phyloP scores from a whole-genome alignment of 2,113 vertebrate species.

The Dromiciops gliroides region DNA sequence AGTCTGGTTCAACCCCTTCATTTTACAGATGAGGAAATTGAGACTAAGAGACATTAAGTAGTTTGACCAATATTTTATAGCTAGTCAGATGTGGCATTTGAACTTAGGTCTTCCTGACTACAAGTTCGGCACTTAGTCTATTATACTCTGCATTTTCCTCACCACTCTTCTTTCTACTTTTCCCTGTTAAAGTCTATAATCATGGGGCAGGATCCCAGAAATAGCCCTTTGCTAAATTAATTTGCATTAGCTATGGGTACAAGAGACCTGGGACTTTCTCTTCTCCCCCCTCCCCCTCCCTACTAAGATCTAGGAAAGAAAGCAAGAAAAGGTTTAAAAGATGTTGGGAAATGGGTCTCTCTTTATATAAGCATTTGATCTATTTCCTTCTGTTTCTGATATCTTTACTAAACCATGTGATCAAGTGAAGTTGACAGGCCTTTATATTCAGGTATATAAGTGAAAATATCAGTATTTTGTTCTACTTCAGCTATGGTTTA shows the following conservation, averaged over 20 bases:
- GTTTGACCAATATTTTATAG: neutral
- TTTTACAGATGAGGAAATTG: neutral
- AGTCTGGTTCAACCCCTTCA: too few relatives aligned
- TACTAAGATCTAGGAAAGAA: neutral
- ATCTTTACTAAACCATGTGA: neutral
- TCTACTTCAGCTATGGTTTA: neutral
- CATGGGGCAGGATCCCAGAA: neutral
- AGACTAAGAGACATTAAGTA: neutral
- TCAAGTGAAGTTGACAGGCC: neutral
- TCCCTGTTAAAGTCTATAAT: neutral
- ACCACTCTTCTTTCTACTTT: neutral
- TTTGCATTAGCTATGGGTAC: neutral
- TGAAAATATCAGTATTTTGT: neutral
- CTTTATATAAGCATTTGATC: neutral
- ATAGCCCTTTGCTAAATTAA: neutral
- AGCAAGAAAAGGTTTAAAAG: neutral
- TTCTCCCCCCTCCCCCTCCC: neutral
- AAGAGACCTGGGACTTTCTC: neutral
- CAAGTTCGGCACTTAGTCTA: neutral
- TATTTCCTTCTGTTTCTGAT: neutral
- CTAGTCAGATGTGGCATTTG: neutral
- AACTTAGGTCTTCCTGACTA: neutral
- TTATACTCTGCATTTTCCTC: neutral
- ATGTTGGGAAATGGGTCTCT: neutral
- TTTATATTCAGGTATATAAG: neutral